Base-by-base conservation (phyloP, 2,113 vertebrate species). In the Pionites leucogaster region DNA sequence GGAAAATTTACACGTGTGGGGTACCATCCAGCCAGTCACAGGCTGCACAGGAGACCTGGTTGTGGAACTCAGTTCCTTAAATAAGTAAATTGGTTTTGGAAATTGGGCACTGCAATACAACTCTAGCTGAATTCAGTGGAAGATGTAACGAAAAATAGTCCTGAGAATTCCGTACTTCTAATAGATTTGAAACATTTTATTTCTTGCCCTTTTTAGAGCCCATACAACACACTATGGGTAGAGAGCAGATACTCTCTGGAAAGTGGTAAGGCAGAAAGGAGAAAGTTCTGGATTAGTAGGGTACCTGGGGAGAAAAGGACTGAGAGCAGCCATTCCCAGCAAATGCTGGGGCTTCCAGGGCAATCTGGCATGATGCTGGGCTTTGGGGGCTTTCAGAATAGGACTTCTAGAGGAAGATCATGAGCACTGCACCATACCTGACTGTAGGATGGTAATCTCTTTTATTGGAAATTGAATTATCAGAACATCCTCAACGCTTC, bases 381-480 rank as follows among this genome's bases (percentile, higher is more conserved):
- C 10, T 47, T 63, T 82, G 17, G 11, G 25, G 35, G 20, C 35
- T 57, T 46, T 78, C 91, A 86, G 55, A 81, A 60, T 4, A 82
- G 74, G 52, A 59, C 72, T 44, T 53, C 76, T 68, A 68, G 39
- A 69, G 65, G 47, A 76, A 84, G 47, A 84, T 20, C 37, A 55
- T 10, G 39, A 92, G 62, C 46, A 60, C 1, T 86, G 57, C 69
- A 86, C 37, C 35, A 33, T 41, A 72, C 69, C 65, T 76, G 65
- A 35, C 16, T 64, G 16, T 3, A 50, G 33, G 42, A 68, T 9
- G 7, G 35, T 29, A 39, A 50, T 20, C 9, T 78, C 37, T 70
- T 39, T 33, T 20, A 39, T 17, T 0, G 0, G 69, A 86, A 86
- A 53, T 2, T 1, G 57, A 59, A 19, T 37, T 74, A 24, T 0